Percentiles rank a stretch among this genome's conserved stretches.
phyloP scores from a whole-genome alignment of 2,113 vertebrate genomes.

The Petromus typicus region DNA sequence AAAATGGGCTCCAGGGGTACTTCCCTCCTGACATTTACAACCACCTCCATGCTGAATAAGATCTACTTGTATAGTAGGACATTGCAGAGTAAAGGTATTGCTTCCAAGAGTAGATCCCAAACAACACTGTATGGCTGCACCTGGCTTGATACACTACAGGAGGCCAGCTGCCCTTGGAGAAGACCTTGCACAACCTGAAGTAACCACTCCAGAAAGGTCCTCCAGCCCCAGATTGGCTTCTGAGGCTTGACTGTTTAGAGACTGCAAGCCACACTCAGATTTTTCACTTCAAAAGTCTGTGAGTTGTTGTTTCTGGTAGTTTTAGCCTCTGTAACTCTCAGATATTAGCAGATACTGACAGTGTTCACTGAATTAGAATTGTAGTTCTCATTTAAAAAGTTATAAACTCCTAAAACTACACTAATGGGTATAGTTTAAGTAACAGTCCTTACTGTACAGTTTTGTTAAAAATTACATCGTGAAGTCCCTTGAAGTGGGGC shows the following conservation, averaged over 20 bases:
- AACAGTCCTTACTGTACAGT: neutral
- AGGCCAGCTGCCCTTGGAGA: neutral
- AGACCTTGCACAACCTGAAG: neutral
- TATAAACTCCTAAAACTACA: neutral
- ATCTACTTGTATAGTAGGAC: neutral
- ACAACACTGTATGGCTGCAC: neutral
- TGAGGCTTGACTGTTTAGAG: neutral
- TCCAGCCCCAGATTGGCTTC: neutral
- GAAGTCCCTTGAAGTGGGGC: neutral
- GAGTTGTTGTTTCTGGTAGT: neutral
- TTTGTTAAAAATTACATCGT: neutral
- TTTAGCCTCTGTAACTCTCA: neutral
- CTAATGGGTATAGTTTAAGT: neutral
- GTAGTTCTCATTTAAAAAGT: neutral
- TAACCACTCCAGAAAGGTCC: too few species aligned
- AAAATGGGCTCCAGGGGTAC: neutral
- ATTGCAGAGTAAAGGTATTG: neutral
- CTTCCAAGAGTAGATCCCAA: neutral
- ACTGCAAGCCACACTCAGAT: neutral
- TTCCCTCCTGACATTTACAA: neutral
- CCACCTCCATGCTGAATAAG: neutral
- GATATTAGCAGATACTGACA: neutral
- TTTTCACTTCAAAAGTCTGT: neutral
- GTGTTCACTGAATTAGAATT: neutral
- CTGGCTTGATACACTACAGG: too few species aligned